phyloP scores from a whole-genome alignment of 2,888 invertebrate genomes.

The Tortrix viridana region DNA sequence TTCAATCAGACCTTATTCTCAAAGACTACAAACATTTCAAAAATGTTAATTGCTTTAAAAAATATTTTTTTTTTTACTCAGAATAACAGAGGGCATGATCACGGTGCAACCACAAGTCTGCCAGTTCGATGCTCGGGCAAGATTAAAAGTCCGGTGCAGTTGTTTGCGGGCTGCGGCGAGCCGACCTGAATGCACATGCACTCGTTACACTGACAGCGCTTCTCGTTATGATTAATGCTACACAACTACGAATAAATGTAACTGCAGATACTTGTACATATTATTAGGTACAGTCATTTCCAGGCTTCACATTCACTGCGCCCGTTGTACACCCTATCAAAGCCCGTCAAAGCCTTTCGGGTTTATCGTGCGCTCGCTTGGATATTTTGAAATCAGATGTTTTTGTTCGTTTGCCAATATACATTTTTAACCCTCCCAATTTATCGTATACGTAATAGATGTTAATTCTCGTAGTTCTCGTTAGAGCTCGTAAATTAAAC shows the following conservation, averaged over 20 bases:
- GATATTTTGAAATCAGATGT: constrained; percentile 6
- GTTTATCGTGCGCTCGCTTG: constrained; percentile 29
- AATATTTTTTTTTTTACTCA: constrained; percentile 32
- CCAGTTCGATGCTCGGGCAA: constrained; percentile 60
- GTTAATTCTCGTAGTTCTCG: too few species aligned
- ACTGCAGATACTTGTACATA: constrained; percentile 45
- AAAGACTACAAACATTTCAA: background rate
- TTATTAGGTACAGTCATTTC: constrained; percentile 64
- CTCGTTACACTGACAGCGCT: constrained; percentile 56
- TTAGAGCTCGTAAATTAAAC: constrained; percentile 24
- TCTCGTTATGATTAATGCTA: constrained; percentile 67
- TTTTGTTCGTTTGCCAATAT: background rate
- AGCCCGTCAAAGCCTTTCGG: constrained; percentile 53
- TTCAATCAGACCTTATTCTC: too few species aligned
- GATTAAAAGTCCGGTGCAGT: constrained; percentile 77
- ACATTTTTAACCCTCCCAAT: background rate
- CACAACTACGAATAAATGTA: constrained; percentile 66
- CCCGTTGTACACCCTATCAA: constrained; percentile 62
- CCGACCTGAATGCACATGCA: constrained; percentile 65
- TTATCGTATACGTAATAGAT: too few species aligned
- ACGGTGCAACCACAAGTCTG: constrained; percentile 54
- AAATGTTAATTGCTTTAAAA: background rate
- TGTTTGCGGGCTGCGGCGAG: constrained; percentile 60
- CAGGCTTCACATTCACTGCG: constrained; percentile 66
- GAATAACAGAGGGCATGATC: constrained; percentile 51